A percentile compares a stretch with the other conserved stretches of the same genome.
Conservation (phyloP, 2,113 vertebrate species). For the Rhea americana region DNA sequence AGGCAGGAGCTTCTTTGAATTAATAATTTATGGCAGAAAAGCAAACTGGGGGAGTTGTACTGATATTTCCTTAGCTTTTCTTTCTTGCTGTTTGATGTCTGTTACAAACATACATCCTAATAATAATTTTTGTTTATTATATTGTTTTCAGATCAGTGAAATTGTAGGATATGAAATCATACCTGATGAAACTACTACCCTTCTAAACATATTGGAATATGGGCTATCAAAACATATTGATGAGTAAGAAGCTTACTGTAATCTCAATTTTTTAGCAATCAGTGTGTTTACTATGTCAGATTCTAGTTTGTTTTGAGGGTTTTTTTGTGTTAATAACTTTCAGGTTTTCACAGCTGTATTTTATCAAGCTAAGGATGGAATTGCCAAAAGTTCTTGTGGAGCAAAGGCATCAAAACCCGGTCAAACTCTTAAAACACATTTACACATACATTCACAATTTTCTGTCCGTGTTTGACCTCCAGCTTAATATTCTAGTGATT, state of each 20-base stretch:
- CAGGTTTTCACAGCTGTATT: not conserved
- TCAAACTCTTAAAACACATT: not conserved
- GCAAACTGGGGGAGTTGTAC: not conserved
- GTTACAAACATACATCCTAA: not conserved
- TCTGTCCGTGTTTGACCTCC: not conserved
- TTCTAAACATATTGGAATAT: constrained; percentile 83
- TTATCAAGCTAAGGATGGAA: not conserved
- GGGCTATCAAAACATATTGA: constrained; percentile 82
- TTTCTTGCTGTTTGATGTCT: not conserved
- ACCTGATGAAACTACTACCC: constrained; percentile 76
- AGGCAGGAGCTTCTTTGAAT: not conserved
- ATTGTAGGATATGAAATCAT: constrained; percentile 82
- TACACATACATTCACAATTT: not conserved
- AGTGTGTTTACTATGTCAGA: not conserved
- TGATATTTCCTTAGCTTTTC: not conserved
- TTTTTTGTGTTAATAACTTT: not conserved
- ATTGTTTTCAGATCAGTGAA: constrained; percentile 83
- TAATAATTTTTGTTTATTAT: not conserved
- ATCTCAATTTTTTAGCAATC: not conserved
- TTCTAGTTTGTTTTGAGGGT: not conserved
- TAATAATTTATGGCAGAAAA: not conserved
- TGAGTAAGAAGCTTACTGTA: constrained; percentile 76
- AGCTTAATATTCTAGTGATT: not conserved
- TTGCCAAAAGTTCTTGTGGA: not conserved
- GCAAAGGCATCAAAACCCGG: not conserved